These are phyloP conservation scores for Grapholita molesta DNA, from an alignment of 1,140 invertebrate species.

Conservation along the genomic window DNA sequence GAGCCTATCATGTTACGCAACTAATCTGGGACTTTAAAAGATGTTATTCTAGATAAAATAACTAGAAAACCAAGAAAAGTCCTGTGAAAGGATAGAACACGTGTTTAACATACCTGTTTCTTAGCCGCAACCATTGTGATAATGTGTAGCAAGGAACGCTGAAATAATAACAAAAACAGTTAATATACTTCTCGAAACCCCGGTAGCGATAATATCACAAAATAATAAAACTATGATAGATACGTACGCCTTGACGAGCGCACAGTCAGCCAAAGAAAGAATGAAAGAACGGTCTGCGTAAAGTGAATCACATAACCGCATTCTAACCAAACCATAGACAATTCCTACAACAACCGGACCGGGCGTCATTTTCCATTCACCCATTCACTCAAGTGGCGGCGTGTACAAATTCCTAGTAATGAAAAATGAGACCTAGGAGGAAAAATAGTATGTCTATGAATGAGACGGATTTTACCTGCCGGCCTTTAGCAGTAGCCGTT, in stretches of 20 bases:
- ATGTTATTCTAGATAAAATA: slow-evolving; percentile 38
- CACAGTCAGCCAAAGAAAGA: slow-evolving; percentile 13
- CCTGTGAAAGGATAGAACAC: slow-evolving; percentile 35
- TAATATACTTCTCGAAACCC: background rate
- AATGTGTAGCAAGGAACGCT: slow-evolving; percentile 21
- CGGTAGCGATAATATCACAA: background rate
- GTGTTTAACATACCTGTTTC: slow-evolving; percentile 64
- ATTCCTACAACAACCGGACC: too few relatives aligned
- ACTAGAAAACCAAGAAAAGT: slow-evolving; percentile 46
- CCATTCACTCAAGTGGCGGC: too few relatives aligned
- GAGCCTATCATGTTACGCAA: slow-evolving; percentile 64
- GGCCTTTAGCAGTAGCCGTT: too few relatives aligned
- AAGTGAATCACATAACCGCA: background rate
- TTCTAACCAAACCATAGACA: too few relatives aligned
- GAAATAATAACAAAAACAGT: background rate
- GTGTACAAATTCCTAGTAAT: too few relatives aligned
- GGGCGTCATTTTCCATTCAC: too few relatives aligned
- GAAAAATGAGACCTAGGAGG: too few relatives aligned
- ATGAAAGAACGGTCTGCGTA: background rate
- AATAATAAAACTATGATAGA: background rate
- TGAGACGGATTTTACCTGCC: too few relatives aligned
- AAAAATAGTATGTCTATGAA: too few relatives aligned
- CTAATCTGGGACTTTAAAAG: slow-evolving; percentile 54
- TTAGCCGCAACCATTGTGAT: slow-evolving; percentile 70
- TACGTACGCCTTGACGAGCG: slow-evolving; percentile 6